These are phyloP conservation scores for Leptothorax acervorum DNA, from an alignment of 2,888 invertebrate genomes.

Conservation along the genomic window DNA sequence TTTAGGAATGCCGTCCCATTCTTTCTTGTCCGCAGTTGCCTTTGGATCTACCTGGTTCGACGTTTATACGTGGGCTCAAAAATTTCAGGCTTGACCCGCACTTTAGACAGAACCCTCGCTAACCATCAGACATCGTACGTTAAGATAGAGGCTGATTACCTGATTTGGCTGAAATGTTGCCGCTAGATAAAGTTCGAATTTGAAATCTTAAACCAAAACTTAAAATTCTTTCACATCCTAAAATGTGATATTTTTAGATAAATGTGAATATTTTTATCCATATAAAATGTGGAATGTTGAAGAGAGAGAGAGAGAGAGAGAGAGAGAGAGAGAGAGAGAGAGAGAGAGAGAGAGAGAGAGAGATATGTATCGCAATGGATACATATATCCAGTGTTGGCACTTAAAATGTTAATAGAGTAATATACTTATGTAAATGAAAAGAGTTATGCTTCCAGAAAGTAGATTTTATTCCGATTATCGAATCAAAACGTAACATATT, in stretches of 20 bases:
- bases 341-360: too few species aligned
- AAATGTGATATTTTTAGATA: neutral
- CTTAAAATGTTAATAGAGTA: conserved; percentile 31
- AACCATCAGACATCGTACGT: neutral
- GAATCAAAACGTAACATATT: conserved; percentile 27
- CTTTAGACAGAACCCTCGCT: neutral
- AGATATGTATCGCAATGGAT: neutral
- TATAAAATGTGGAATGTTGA: neutral
- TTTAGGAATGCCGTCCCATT: conserved; percentile 79
- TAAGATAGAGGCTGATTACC: neutral
- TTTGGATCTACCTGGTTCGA: conserved; percentile 61
- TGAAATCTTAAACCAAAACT: neutral
- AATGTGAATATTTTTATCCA: neutral
- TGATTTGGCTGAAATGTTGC: neutral
- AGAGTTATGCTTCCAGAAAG: neutral
- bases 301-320: too few species aligned
- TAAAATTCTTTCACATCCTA: neutral
- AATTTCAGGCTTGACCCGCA: conserved; percentile 38
- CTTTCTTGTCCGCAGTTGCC: conserved; percentile 33
- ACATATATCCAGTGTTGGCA: neutral
- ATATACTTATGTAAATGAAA: conserved; percentile 4
- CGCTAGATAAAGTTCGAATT: neutral
- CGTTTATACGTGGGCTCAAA: conserved; percentile 51
- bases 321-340: too few species aligned
- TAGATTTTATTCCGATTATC: conserved; percentile 27